Percentiles rank a stretch among this genome's conserved stretches.
Conservation (phyloP, 2,797 vertebrate genomes). For the Molossus alvarezi region DNA sequence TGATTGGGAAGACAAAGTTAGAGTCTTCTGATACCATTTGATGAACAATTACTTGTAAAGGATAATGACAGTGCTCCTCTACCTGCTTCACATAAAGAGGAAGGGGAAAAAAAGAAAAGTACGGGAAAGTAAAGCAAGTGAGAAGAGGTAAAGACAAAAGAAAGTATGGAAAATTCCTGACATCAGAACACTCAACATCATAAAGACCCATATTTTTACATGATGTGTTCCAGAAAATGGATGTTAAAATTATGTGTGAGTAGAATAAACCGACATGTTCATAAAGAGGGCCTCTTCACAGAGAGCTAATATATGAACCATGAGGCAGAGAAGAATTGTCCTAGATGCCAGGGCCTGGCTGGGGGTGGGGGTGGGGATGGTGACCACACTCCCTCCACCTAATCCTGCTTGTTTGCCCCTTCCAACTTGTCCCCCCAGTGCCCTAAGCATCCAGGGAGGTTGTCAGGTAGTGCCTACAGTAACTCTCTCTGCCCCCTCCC, state of each 20-base stretch:
- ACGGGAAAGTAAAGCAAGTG: neutral
- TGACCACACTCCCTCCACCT: neutral
- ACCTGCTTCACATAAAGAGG: neutral
- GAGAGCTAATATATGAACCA: neutral
- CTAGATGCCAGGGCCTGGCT: neutral
- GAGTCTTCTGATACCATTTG: constrained; percentile 78
- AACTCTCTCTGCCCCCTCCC: neutral
- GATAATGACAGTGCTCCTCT: neutral
- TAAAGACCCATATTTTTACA: neutral
- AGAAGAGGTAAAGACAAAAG: constrained; percentile 10
- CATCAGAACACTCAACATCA: neutral
- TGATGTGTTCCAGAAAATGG: neutral
- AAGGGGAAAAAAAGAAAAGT: neutral
- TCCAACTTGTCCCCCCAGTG: fast-evolving
- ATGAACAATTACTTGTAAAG: constrained; percentile 80
- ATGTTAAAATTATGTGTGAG: neutral
- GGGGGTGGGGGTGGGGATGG: no score
- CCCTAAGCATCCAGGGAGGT: neutral
- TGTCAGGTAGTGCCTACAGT: neutral
- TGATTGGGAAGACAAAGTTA: constrained; percentile 78
- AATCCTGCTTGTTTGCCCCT: neutral
- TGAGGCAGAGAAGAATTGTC: neutral
- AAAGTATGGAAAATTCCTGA: neutral
- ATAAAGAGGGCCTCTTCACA: neutral
- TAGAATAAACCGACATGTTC: neutral